Evolutionary conservation across 53 echinoderm and acorn worm species (phyloP), one percentile per base, ranked within the genome.

Genomic region (Holothuria scabra): DNA sequence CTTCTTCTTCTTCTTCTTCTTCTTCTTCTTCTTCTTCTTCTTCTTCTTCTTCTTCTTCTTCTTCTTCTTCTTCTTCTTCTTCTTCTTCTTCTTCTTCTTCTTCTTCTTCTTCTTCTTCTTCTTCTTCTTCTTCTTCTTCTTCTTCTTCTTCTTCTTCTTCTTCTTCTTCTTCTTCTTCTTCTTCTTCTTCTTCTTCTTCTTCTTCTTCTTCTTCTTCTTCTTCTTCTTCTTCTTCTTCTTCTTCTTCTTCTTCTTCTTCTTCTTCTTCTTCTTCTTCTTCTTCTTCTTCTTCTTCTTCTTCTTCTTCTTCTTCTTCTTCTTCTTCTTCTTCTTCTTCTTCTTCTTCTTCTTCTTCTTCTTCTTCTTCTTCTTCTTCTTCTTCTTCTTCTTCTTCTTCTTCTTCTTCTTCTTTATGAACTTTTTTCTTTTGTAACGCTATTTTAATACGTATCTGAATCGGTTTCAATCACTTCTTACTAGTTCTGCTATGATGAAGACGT

Each of bases 51-150:
- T 38, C 76, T 75, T 38, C 76, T 75, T 38, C 76, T 75, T 38
- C 76, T 75, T 38, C 76, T 75, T 38, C 76, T 75, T 38, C 76
- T 75, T 38, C 76, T 75, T 38, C 76, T 75, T 38, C 76, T 75
- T 38, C 76, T 75, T 38, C 76, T 75, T 38, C 76, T 75, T 38
- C 76, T 75, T 38, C 76, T 75, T 38, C 76, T 75, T 38, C 76
- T 75, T 38, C 76, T 75, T 38, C 76, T 75, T 38, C 76, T 75
- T 38, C 76, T 75, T 38, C 76, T 75, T 38, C 76, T 75, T 38
- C 76, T 75, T 38, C 76, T 75, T 38, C 76, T 75, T 38, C 76
- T 75, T 38, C 76, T 75, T 38, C 76, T 75, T 38, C 76, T 75
- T 38, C 76, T 75, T 38, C 76, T 75, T 38, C 76, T 75, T 38